These are phyloP conservation scores for Gastracanthus pulcherrimus DNA, from an alignment of 2,888 invertebrate genomes.

Conservation along the genomic window DNA sequence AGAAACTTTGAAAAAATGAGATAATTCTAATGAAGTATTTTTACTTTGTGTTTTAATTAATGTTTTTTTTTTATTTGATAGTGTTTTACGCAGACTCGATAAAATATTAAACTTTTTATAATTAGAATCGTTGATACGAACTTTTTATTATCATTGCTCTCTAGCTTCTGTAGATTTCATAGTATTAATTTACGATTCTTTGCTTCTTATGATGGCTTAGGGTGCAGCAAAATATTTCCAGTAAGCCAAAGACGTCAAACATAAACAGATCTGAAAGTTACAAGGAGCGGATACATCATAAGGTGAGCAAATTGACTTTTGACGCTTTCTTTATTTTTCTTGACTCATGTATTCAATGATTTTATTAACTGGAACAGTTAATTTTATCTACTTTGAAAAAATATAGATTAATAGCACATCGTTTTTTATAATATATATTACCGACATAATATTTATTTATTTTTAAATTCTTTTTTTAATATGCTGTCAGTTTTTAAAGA, in stretches of 20 bases:
- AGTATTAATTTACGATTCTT: slow-evolving; percentile 28
- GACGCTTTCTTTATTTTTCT: slow-evolving; percentile 28
- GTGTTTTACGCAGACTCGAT: background rate
- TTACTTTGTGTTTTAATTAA: background rate
- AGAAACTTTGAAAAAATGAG: no score
- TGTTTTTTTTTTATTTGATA: background rate
- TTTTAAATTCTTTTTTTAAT: background rate
- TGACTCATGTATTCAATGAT: background rate
- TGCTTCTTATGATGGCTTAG: slow-evolving; percentile 61
- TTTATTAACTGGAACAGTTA: background rate
- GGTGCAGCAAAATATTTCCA: slow-evolving; percentile 77
- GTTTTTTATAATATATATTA: no score
- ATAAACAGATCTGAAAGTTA: slow-evolving; percentile 86
- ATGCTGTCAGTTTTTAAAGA: no score
- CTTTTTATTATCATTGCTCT: background rate
- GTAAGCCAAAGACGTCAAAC: slow-evolving; percentile 77
- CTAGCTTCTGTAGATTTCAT: background rate
- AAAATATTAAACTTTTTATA: background rate
- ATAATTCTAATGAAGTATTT: no score
- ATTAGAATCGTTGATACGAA: background rate
- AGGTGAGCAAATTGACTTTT: slow-evolving; percentile 71
- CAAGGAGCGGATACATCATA: slow-evolving; percentile 82
- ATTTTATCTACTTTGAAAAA: no score
- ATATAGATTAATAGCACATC: no score
- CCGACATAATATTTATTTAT: background rate